Conservation (phyloP, 2,797 vertebrate genomes). For the Malurus splendens region DNA sequence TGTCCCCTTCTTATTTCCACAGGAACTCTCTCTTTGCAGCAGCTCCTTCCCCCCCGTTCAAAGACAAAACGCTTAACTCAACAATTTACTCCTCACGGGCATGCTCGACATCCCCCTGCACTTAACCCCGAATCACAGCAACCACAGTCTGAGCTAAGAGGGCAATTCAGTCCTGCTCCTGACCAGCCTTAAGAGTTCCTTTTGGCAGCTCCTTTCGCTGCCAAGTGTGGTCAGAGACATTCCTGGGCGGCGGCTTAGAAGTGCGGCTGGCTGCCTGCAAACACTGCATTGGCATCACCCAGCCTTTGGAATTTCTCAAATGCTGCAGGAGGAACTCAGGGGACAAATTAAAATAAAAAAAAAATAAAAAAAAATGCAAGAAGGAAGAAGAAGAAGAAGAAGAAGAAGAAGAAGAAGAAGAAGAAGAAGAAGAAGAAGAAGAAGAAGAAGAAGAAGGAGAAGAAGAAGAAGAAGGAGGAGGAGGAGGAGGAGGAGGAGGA, state of each 20-base stretch:
- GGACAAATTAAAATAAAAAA: no score
- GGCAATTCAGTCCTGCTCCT: constrained; percentile 32
- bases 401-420: not conserved
- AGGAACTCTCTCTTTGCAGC: not conserved
- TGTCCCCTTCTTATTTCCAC: not conserved
- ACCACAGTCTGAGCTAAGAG: constrained; percentile 51
- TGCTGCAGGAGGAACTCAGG: not conserved
- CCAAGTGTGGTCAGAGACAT: constrained; percentile 49
- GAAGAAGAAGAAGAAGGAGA: no score
- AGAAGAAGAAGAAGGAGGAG: no score
- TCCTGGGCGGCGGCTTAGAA: constrained; percentile 24
- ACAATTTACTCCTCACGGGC: not conserved
- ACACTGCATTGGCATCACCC: not conserved
- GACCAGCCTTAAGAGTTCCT: constrained; percentile 25
- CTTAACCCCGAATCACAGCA: constrained; percentile 30
- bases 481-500: not conserved
- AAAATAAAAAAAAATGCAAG: no score
- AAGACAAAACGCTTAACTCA: not conserved
- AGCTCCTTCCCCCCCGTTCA: not conserved
- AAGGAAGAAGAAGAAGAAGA: no score
- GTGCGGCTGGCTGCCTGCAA: constrained; percentile 35
- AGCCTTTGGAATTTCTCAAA: not conserved
- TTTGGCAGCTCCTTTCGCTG: not conserved
- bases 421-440: no score
- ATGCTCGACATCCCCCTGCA: constrained; percentile 21